Percentiles rank a stretch among this genome's conserved stretches.
Evolutionary conservation across 2,113 vertebrate genomes (phyloP).

Genomic region (Acrocephalus arundinaceus): DNA sequence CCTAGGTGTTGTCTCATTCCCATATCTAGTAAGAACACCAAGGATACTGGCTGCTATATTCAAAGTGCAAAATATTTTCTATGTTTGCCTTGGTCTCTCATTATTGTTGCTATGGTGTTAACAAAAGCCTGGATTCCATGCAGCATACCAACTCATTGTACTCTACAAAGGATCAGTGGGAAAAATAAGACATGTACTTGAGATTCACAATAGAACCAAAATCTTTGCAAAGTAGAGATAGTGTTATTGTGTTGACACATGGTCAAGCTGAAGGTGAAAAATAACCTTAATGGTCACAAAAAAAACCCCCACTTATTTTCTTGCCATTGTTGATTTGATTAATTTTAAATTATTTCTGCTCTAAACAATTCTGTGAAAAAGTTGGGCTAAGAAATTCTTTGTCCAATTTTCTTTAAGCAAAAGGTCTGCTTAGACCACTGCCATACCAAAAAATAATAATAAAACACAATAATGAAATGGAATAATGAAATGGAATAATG

Average conservation of each 20-base stretch:
- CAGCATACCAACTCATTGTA: background rate
- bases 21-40: background rate
- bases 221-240: background rate
- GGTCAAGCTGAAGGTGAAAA: conserved; percentile 16
- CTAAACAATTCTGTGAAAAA: conserved; percentile 13
- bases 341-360: conserved; percentile 30
- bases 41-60: background rate
- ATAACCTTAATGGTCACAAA: conserved; percentile 25
- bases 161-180: conserved; percentile 44
- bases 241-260: background rate
- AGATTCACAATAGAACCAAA: conserved; percentile 34
- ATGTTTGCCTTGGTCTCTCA: background rate
- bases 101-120: conserved; percentile 14
- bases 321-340: background rate
- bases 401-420: background rate
- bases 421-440: background rate
- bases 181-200: conserved; percentile 6
- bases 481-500: conserved; percentile 26
- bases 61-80: background rate
- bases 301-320: background rate
- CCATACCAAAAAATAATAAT: background rate
- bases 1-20: background rate
- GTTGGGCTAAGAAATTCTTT: conserved; percentile 6
- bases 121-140: conserved; percentile 16
- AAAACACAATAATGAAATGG: background rate